Base-by-base conservation (phyloP, 37 sponge, comb jelly and placozoan species). In the Dysidea cf. avara region DNA sequence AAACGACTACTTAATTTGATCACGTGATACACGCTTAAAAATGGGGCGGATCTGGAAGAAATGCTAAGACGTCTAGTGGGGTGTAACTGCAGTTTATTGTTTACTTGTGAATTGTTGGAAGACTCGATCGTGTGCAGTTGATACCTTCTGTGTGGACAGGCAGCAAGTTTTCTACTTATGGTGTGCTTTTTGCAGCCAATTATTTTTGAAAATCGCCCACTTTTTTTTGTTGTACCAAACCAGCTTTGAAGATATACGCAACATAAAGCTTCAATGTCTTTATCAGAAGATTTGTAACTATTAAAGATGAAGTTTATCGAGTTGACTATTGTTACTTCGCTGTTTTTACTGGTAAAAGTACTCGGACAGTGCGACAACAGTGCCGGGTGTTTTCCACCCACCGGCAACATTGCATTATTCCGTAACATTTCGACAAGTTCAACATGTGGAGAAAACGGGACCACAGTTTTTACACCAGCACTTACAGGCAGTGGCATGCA, bases 331-430 rank as follows among this genome's bases (percentile, higher is more conserved):
- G 31, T 34, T 20, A 9, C 60, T n/a, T 21, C 60, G 16, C 11
- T 62, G 34, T 36, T 75, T 7, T 36, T 47, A 62, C 58, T 72
- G 40, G 7, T 57, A 24, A 22, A 24, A 36, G 66, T 11, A 16
- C 40, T 35, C 11, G 11, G 40, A 28, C 28, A 51, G 16, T 82
- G 83, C 28, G 57, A 48, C 5, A 37, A 82, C 9, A 64, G 25
- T 40, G 47, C 58, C 43, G 83, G 76, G 0, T 82, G 83, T 29
- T 82, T 66, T 39, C 75, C 84, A 33, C 84, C 84, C 12, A 30
- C 68, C 17, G 84, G 84, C 1, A 74, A 83, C 64, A 64, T 83
- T 30, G 75, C 84, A 33, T 3, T 61, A 35, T 76, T 76, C 18
- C 75, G 84, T 54, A 60, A 50, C 17, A 32, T 83, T 0, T 18